These are phyloP conservation scores for Gymnocheta viridis DNA, from an alignment of 2,888 invertebrate genomes.

Conservation along the genomic window DNA sequence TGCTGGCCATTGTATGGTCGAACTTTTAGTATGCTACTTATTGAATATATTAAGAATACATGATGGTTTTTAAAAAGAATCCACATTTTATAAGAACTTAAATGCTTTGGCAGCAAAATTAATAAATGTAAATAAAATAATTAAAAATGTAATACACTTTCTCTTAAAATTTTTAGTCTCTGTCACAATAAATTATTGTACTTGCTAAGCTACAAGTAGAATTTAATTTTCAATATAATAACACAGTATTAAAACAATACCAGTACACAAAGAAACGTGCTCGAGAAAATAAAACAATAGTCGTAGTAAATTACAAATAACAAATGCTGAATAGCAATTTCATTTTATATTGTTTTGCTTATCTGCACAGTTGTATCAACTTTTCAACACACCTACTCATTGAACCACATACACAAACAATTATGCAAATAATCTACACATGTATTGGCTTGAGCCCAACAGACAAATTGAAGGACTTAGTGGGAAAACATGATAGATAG, in stretches of 20 bases:
- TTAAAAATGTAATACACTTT: not conserved
- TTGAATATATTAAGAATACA: not conserved
- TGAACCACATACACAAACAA: not conserved
- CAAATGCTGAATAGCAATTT: conserved; percentile 34
- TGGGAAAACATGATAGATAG: not conserved
- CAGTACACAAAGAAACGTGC: conserved; percentile 23
- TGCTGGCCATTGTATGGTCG: conserved; percentile 19
- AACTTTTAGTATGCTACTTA: not conserved
- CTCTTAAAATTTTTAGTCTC: too few relatives aligned
- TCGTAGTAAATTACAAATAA: conserved; percentile 33
- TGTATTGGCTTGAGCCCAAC: not conserved
- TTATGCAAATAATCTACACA: not conserved
- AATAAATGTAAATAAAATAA: not conserved
- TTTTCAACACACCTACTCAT: not conserved
- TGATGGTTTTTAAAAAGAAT: not conserved
- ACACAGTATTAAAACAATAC: conserved; percentile 11
- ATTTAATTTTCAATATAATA: not conserved
- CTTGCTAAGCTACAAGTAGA: not conserved
- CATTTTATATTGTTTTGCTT: conserved; percentile 45
- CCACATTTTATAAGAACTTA: not conserved
- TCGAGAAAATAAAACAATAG: conserved; percentile 19
- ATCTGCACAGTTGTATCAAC: conserved; percentile 42
- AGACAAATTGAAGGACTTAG: conserved; percentile 11
- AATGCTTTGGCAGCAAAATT: not conserved
- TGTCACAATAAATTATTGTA: not conserved